Conservation (phyloP, 1,140 invertebrate species). For the Drosophila erecta region DNA sequence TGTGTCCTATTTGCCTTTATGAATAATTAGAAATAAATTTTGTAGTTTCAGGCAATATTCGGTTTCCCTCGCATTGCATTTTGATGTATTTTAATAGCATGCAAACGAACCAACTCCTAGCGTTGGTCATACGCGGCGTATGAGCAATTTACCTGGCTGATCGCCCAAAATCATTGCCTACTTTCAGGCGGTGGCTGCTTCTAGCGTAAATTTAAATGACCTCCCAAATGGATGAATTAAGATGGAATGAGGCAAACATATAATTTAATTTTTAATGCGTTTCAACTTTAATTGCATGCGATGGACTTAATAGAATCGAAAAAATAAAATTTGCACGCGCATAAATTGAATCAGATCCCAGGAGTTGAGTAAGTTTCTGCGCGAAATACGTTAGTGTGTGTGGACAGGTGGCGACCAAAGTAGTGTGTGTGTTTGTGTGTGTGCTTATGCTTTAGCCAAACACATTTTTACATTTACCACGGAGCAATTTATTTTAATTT, state of each 20-base stretch:
- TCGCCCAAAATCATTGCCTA: conserved; percentile 27
- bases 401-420: conserved; percentile 24
- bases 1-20: background rate
- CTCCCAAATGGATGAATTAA: conserved; percentile 47
- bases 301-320: conserved; percentile 57
- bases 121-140: conserved; percentile 19
- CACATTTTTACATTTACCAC: conserved; percentile 18
- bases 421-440: background rate
- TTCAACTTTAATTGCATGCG: conserved; percentile 50
- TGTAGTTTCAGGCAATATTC: background rate
- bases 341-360: conserved; percentile 37
- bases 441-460: conserved; percentile 20
- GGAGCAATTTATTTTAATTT: conserved; percentile 60
- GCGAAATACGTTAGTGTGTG: conserved; percentile 2
- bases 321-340: conserved; percentile 21
- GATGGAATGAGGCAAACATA: conserved; percentile 24
- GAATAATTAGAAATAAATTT: background rate
- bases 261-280: conserved; percentile 45
- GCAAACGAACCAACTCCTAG: conserved; percentile 2
- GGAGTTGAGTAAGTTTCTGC: conserved; percentile 1
- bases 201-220: conserved; percentile 34
- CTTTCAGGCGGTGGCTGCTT: conserved; percentile 51
- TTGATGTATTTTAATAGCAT: conserved; percentile 4
- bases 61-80: background rate
- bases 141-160: conserved; percentile 34